Base-by-base conservation (phyloP, 2,113 vertebrate species). In the Orthonyx spaldingii region DNA sequence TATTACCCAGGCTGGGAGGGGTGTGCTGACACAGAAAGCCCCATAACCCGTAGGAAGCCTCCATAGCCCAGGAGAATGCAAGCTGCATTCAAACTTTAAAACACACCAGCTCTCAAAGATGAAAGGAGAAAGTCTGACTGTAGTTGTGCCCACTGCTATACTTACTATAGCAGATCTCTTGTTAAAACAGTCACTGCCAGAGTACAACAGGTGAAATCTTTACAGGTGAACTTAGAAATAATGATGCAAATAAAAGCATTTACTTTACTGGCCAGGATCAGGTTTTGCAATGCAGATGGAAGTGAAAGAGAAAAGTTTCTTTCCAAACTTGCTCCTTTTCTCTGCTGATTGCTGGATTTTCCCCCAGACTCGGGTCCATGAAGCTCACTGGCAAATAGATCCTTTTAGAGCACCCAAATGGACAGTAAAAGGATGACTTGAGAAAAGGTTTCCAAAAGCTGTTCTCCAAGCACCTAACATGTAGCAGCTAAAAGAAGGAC, bases 401-500 rank as follows among this genome's bases (percentile, higher is more conserved):
- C 42, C 56, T 89, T 83, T 75, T 30, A 32, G 68, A 84, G 30
- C 75, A 8, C 49, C 21, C 46, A 47, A 70, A 57, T 30, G 46
- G 39, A 68, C 75, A 86, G 64, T 56, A 59, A 78, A 96, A 93
- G 46, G 53, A 60, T 8, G 10, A 37, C 56, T 69, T 76, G 61
- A 78, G 61, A 46, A 78, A 77, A 81, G n/a, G 16, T 46, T 96
- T 94, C 47, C 41, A 68, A 71, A 70, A 82, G 61, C 72, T 84
- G 3, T 80, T 89, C 76, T 86, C 44, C 71, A 93, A 63, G 63
- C 70, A 83, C 16, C 63, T 59, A 47, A 71, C 18, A 15, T 47
- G 60, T 33, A 77, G 53, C 56, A 85, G 77, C 89, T 78, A 28
- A 92, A 82, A 93, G 72, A 92, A 83, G 70, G 82, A 87, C 80